Evolutionary conservation across 2,888 invertebrate species (phyloP), one percentile per base, ranked within the genome.

Genomic region (Pristionchus fissidentatus): DNA sequence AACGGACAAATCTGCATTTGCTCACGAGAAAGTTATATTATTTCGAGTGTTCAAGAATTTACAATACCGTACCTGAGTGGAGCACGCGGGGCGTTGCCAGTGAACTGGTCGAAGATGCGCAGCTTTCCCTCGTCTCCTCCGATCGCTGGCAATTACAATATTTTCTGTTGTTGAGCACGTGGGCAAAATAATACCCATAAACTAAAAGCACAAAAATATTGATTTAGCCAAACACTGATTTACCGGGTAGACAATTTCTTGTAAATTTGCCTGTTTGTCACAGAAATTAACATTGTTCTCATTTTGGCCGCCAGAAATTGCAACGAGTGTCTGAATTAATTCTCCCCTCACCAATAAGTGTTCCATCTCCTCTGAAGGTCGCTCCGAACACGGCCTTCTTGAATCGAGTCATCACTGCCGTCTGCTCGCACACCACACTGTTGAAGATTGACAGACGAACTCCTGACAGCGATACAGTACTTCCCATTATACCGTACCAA

Each of bases 91-190:
- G 49, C 29, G n/a, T 57, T 57, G 46, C 60, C 62, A 22, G 78
- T 43, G 79, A 84, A 84, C 19, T 46, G 95, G 94, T 98, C 97
- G 94, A 97, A 98, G 3, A 98, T 93, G 93, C 96, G 95, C 0
- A 98, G 95, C 79, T 94, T 94, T 1, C 95, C 95, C 93, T 98
- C 97, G 91, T 97, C 96, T 90, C 97, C 96, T 0, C 98, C 98
- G 38, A 96, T 96, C 84, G 96, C 91, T 88, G 79, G n/a, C n/a
- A 79, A 88, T 78, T 29, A 46, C 19, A 26, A 3, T 66, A 22
- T 38, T 66, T 32, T 35, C n/a, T n/a, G n/a, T n/a, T n/a, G n/a
- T 66, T 22, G 15, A 13, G 1, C 1, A 29, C n/a, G n/a, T 15
- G 38, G 35, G 32, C 38, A 8, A 38, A 4, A 22, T 1, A 7